phyloP scores from a whole-genome alignment of 2,113 vertebrate genomes.

The Dasypus novemcinctus region DNA sequence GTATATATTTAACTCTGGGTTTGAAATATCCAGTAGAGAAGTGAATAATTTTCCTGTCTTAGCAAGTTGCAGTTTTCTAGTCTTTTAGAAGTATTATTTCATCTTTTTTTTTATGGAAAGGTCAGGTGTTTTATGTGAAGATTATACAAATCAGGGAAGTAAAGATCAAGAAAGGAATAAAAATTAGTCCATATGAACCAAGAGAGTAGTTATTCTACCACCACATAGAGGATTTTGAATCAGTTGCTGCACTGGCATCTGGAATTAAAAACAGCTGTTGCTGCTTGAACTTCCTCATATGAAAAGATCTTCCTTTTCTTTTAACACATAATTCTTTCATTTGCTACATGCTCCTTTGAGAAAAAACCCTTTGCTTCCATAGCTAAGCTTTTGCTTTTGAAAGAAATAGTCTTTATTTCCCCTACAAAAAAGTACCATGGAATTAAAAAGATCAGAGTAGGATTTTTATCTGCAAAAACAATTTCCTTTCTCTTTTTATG shows the following conservation, averaged over 20 bases:
- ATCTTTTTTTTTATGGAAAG: background rate
- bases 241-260: background rate
- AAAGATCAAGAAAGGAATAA: background rate
- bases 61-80: background rate
- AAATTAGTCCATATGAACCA: background rate
- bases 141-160: background rate
- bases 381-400: background rate
- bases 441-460: background rate
- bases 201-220: background rate
- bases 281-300: background rate
- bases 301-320: background rate
- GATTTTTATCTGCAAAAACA: background rate
- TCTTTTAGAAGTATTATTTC: background rate
- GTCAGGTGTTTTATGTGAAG: background rate
- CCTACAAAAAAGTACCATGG: background rate
- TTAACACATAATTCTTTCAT: background rate
- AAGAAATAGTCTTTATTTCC: background rate
- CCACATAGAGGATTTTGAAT: background rate
- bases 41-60: background rate
- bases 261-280: background rate
- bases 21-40: background rate
- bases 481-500: background rate
- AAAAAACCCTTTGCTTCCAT: background rate
- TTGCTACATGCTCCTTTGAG: background rate
- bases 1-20: background rate